Conservation (phyloP, 2,797 vertebrate species). For the Menidia menidia region DNA sequence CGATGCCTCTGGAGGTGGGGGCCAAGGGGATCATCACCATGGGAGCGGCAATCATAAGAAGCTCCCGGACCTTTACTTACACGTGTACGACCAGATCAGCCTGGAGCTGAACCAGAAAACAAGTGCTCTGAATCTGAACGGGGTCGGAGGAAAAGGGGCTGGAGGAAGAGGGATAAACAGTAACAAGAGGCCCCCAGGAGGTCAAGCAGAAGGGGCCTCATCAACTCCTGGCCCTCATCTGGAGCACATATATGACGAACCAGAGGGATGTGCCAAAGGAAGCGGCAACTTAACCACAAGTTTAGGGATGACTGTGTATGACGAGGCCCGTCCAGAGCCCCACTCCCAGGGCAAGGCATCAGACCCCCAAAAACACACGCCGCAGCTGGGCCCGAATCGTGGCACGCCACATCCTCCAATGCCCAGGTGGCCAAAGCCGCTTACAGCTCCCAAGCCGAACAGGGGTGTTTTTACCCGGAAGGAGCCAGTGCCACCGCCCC, state of each 20-base stretch:
- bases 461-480: conserved; percentile 63
- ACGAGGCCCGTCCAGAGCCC: conserved; percentile 80
- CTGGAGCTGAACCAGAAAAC: conserved; percentile 72
- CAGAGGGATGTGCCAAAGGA: conserved; percentile 84
- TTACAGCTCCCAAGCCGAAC: conserved; percentile 88
- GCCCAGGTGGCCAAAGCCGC: conserved; percentile 83
- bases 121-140: conserved; percentile 62
- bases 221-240: background rate
- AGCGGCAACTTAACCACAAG: rapidly evolving
- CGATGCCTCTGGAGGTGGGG: conserved; percentile 37
- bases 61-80: conserved; percentile 70
- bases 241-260: conserved; percentile 96
- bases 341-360: conserved; percentile 49
- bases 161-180: conserved; percentile 27
- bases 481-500: conserved; percentile 62
- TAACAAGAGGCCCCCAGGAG: conserved; percentile 64
- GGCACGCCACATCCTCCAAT: conserved; percentile 16
- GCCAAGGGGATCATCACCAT: conserved; percentile 43
- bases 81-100: conserved; percentile 82
- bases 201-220: conserved; percentile 46
- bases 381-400: conserved; percentile 23
- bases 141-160: conserved; percentile 33
- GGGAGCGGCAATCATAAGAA: conserved; percentile 53
- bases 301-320: conserved; percentile 78
- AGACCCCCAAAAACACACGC: conserved; percentile 37